Base-by-base conservation (phyloP, 2,113 vertebrate genomes). In the Numenius arquata region DNA sequence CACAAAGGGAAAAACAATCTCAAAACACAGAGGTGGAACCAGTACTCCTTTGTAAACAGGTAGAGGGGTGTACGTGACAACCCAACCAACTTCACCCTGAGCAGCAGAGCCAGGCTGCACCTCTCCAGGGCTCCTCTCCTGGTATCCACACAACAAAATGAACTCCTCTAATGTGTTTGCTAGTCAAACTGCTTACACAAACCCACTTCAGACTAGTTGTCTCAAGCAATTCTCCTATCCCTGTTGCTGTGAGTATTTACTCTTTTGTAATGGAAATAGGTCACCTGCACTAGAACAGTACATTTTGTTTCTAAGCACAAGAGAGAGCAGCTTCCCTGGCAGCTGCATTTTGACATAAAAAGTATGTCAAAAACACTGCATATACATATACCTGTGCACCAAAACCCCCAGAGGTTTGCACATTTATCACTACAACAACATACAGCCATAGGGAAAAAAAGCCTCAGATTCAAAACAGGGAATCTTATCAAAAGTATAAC, bases 201-300 rank as follows among this genome's bases (percentile, higher is more conserved):
- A 79, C 38, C 71, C 55, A 36, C 77, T 90, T 68, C 88, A 91
- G 76, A 52, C 66, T 19, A 63, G 38, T 5, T 66, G 80, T 90
- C 76, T 92, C 79, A 71, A 74, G 72, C 67, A 61, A 52, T 66
- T 62, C 55, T 75, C 58, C 32, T 30, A 38, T 85, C 50, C 4
- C 20, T 50, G 45, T 2, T 78, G 62, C 82, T 40, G 19, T 17
- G 19, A 77, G 65, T 50, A 89, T 90, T 65, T 89, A 84, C 73
- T 68, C 65, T 95, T 76, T 62, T 76, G 45, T 82, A 82, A 92
- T n/a, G 81, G 63, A 93, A 92, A 92, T 43, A 87, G 88, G 80
- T 93, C 90, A 79, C 70, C 81, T 82, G 79, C 50, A 62, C 71
- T 77, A 66, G 66, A 91, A 6, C 47, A 73, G 89, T 47, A 79